Conservation (phyloP, 1,140 invertebrate species). For the Nymphalis io region DNA sequence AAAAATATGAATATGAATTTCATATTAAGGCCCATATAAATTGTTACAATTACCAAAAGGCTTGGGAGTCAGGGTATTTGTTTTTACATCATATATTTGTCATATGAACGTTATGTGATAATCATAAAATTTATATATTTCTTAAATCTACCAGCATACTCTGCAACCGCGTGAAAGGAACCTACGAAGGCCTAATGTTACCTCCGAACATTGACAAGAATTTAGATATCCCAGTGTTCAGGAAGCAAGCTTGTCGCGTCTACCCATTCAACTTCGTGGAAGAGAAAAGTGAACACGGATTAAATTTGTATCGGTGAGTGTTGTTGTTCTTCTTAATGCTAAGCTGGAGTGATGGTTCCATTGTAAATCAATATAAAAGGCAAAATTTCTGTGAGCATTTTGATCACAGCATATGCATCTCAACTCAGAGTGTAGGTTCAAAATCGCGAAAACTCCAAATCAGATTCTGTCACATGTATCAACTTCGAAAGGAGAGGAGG, state of each 20-base stretch:
- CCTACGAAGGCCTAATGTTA: constrained; percentile 67
- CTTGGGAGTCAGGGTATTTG: too few relatives aligned
- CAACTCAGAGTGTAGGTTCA: too few relatives aligned
- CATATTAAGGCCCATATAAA: too few relatives aligned
- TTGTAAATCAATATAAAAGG: too few relatives aligned
- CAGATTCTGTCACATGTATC: too few relatives aligned
- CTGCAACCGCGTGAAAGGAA: constrained; percentile 63
- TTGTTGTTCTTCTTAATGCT: neutral
- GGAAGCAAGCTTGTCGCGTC: constrained; percentile 64
- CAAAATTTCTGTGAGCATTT: too few relatives aligned
- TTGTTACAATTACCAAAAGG: too few relatives aligned
- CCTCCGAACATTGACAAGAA: constrained; percentile 47
- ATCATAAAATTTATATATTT: neutral
- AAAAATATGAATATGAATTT: too few relatives aligned
- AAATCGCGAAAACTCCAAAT: too few relatives aligned
- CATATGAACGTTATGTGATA: neutral
- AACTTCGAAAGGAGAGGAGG: neutral
- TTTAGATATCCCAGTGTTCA: constrained; percentile 52
- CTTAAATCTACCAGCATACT: constrained; percentile 44
- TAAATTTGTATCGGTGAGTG: constrained; percentile 53
- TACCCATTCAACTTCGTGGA: constrained; percentile 56
- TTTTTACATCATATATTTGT: too few relatives aligned
- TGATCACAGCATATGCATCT: too few relatives aligned
- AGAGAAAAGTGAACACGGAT: constrained; percentile 48
- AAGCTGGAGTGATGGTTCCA: too few relatives aligned